Evolutionary conservation across 2,797 vertebrate species (phyloP), one percentile per base, ranked within the genome.

Genomic region (Sarcoramphus papa): DNA sequence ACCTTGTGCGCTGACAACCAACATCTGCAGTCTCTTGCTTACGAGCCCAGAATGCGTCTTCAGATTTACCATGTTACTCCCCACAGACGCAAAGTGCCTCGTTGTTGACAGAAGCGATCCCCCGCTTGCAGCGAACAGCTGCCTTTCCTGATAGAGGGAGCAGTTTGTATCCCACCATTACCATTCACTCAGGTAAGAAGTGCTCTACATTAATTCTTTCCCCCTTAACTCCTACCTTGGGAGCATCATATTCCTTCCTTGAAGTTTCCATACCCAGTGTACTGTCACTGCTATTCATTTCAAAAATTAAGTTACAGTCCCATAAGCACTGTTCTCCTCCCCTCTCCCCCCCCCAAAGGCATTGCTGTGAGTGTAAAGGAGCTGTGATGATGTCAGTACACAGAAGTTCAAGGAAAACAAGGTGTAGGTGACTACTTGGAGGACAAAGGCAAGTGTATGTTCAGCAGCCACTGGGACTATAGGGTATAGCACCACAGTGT

Each of bases 21-120:
- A 3, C 64, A 19, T 2, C 45, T 7, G 22, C 48, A 0, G 20
- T 6, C 41, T 47, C 22, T 16, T 75, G 63, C 23, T 5, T 2
- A 3, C 2, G 5, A 33, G 23, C 37, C 7, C 72, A 9, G 43
- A 35, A n/a, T 0, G 3, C 1, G 4, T 6, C 17, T 4, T 19
- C 47, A 5, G 16, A 14, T 21, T 28, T 5, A 12, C 57, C n/a
- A 1, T 0, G 4, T 18, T 28, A 10, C 7, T 24, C 33, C 21
- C 50, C 50, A 3, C 3, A 20, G 2, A 0, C 3, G 59, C 45
- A 17, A 63, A 18, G 50, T 3, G 43, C 35, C 60, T 35, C 3
- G 1, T 1, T 10, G 14, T 4, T 40, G 7, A 7, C 48, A 14
- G 76, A 31, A 72, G 31, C 48, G 4, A 18, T 8, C 9, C 57